phyloP scores from a whole-genome alignment of 2,113 vertebrate species.

The Macquaria ambigua region DNA sequence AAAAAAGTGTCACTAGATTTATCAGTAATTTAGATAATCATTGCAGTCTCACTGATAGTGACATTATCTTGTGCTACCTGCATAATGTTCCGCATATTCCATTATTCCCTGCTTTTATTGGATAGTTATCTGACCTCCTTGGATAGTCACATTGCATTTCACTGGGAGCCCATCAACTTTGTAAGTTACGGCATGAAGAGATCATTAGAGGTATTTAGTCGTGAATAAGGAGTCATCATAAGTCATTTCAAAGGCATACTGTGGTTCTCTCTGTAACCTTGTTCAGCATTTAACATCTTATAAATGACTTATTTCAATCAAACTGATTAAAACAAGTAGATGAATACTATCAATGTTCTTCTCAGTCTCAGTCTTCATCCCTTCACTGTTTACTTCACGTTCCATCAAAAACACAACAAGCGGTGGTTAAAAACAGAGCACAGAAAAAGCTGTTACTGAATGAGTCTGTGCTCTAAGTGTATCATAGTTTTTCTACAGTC shows the following conservation, averaged over 20 bases:
- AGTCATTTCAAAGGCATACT: not conserved
- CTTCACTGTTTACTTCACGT: not conserved
- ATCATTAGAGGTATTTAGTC: not conserved
- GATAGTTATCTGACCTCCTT: not conserved
- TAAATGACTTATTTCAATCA: not conserved
- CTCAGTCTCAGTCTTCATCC: not conserved
- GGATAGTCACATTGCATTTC: not conserved
- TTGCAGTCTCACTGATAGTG: not conserved
- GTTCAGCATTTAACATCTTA: not conserved
- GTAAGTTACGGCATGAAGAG: not conserved
- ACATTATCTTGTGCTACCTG: not conserved
- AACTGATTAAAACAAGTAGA: not conserved
- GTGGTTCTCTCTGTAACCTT: not conserved
- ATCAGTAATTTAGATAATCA: not conserved
- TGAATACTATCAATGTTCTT: not conserved
- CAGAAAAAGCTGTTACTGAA: slow-evolving; percentile 17
- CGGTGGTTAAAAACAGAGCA: not conserved
- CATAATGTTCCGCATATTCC: not conserved
- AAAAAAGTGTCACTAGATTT: not conserved
- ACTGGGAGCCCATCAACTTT: not conserved
- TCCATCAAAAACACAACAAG: not conserved
- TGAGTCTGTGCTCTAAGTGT: slow-evolving; percentile 5
- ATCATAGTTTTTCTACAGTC: slow-evolving; percentile 3
- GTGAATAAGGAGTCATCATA: not conserved
- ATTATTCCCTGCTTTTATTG: not conserved